Base-by-base conservation (phyloP, 2,888 invertebrate species). In the Drosophila robusta region DNA sequence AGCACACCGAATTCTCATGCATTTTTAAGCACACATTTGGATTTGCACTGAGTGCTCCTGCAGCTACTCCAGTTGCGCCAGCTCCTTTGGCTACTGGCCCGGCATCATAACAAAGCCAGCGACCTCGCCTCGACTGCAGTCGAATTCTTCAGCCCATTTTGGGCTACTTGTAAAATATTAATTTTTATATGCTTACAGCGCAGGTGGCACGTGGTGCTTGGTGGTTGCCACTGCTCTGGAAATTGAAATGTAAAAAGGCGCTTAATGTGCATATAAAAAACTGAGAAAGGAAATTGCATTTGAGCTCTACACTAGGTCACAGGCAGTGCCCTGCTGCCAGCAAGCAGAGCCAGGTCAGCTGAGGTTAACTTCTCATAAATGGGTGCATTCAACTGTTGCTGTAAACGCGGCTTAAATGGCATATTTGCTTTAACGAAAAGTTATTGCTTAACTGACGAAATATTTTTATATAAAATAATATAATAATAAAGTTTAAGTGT, bases 211-310 rank as follows among this genome's bases (percentile, higher is more conserved):
- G 62, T 63, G 42, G 54, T 60, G 39, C 24, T 22, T 22, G 24
- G 50, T 29, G 41, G 38, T 50, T 47, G 68, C 69, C 7, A 41
- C 57, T 49, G 51, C 44, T 7, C 56, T 50, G 70, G 58, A 86
- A 84, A 84, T 84, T 84, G 83, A 84, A 88, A 84, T 88, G 88
- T 79, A 75, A 84, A 87, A 85, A 75, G 75, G 67, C 83, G 86
- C 75, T 87, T 88, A 84, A 88, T 82, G 86, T 77, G 83, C 83
- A 85, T 70, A 88, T 88, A 79, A 88, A 84, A 84, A 73, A 84
- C 85, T 79, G 83, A 86, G 63, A 74, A 75, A 70, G 71, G 77
- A 84, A 84, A 84, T 84, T 84, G 83, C 83, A 84, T 84, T 84
- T 72, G 66, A 80, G 75, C 60, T 65, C 50, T 54, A 60, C 71